Conservation (phyloP, 2,888 invertebrate genomes). For the Habrosyne pyritoides region DNA sequence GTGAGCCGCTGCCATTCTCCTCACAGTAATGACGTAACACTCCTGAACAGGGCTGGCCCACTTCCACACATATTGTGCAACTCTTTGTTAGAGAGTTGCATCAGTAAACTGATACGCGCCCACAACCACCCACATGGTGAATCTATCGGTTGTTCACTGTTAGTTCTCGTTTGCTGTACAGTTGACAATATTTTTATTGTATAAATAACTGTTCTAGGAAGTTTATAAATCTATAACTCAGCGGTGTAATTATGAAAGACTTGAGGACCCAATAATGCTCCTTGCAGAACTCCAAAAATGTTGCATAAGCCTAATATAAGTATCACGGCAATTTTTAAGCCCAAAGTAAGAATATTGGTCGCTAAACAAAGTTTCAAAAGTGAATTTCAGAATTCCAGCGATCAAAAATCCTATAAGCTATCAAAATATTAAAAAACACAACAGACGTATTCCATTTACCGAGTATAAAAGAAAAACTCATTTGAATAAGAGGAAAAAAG, state of each 20-base stretch:
- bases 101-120: conserved; percentile 5
- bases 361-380: not conserved
- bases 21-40: conserved; percentile 1
- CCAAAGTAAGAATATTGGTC: not conserved
- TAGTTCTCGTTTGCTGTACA: conserved; percentile 2
- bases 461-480: conserved; percentile 6
- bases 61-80: conserved; percentile 19
- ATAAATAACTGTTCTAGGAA: not conserved
- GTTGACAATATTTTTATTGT: not conserved
- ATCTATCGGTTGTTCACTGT: conserved; percentile 5
- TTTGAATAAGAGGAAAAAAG: conserved; percentile 7
- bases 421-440: conserved; percentile 4
- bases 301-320: not conserved
- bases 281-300: not conserved
- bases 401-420: not conserved
- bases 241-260: not conserved
- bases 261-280: not conserved
- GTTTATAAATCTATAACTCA: not conserved
- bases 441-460: conserved; percentile 1
- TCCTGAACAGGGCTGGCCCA: conserved; percentile 12
- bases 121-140: conserved; percentile 2
- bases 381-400: not conserved
- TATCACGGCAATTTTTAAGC: not conserved
- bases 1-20: not conserved
- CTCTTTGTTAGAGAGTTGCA: conserved; percentile 14